phyloP scores from a whole-genome alignment of 2,888 invertebrate genomes.

The Atrina japonica region DNA sequence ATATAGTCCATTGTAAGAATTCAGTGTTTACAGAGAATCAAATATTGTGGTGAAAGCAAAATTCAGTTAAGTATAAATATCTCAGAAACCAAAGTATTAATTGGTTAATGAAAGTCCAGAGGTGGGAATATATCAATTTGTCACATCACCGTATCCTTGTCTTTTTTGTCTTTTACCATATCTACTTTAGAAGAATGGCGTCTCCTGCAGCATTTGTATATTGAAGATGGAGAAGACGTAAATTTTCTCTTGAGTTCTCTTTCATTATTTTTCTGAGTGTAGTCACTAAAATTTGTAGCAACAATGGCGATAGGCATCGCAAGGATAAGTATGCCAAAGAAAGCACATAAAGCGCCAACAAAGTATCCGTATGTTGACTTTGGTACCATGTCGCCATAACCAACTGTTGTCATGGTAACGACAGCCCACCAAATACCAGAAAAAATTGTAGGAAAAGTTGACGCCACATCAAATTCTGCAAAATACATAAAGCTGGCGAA shows the following conservation, averaged over 20 bases:
- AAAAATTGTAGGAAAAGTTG: conserved; percentile 20
- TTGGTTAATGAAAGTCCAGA: too few species aligned
- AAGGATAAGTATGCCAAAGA: conserved; percentile 26
- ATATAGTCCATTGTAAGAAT: too few species aligned
- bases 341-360: conserved; percentile 24
- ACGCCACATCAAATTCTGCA: conserved; percentile 20
- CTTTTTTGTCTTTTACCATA: too few species aligned
- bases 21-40: too few species aligned
- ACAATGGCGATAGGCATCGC: conserved; percentile 33
- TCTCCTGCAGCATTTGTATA: too few species aligned
- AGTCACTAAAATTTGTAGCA: conserved; percentile 25
- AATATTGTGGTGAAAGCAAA: too few species aligned
- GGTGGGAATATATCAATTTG: too few species aligned
- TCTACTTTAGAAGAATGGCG: too few species aligned
- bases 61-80: too few species aligned
- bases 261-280: conserved; percentile 7
- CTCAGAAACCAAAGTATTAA: too few species aligned
- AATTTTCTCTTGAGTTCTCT: neutral
- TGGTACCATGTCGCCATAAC: conserved; percentile 30
- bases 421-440: conserved; percentile 34
- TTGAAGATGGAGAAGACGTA: too few species aligned
- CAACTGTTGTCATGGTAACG: conserved; percentile 38
- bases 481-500: conserved; percentile 34
- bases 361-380: conserved; percentile 25
- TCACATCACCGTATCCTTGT: too few species aligned